phyloP scores from a whole-genome alignment of 2,113 vertebrate species.

The Plestiodon gilberti region DNA sequence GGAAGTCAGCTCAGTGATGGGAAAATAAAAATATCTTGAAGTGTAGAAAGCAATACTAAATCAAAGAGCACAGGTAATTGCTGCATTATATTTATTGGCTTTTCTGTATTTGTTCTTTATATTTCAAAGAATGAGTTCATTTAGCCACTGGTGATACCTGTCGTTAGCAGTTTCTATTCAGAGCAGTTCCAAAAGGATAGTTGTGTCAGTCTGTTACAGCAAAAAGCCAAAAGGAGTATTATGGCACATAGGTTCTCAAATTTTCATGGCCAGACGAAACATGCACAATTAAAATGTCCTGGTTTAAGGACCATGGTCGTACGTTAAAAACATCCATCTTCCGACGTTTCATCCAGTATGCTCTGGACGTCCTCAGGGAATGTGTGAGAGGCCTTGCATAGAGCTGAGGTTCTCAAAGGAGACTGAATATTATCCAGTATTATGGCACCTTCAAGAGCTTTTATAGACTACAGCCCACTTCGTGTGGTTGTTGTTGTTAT shows the following conservation, averaged over 20 bases:
- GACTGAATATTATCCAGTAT: too few species aligned
- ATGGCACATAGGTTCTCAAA: too few species aligned
- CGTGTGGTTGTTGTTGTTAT: too few species aligned
- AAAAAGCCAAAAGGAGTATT: not conserved
- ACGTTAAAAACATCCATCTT: too few species aligned
- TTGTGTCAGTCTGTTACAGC: not conserved
- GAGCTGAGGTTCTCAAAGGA: too few species aligned
- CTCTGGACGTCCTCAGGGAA: too few species aligned
- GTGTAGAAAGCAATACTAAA: conserved; percentile 64
- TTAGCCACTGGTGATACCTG: not conserved
- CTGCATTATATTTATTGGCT: conserved; percentile 53
- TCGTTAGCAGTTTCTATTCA: not conserved
- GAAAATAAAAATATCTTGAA: not conserved
- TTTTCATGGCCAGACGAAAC: too few species aligned
- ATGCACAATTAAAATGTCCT: too few species aligned
- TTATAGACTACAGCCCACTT: accelerated
- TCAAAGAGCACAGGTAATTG: conserved; percentile 55
- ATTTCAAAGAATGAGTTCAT: conserved; percentile 62
- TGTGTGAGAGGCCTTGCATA: too few species aligned
- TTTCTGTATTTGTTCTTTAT: conserved; percentile 66
- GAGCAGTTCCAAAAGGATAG: not conserved
- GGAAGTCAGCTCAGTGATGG: not conserved
- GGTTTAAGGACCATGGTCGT: too few species aligned
- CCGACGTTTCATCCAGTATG: too few species aligned
- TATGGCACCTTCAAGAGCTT: not conserved